Evolutionary conservation across 2,888 invertebrate genomes (phyloP), one percentile per base, ranked within the genome.

Genomic region (Dynastes grantii): DNA sequence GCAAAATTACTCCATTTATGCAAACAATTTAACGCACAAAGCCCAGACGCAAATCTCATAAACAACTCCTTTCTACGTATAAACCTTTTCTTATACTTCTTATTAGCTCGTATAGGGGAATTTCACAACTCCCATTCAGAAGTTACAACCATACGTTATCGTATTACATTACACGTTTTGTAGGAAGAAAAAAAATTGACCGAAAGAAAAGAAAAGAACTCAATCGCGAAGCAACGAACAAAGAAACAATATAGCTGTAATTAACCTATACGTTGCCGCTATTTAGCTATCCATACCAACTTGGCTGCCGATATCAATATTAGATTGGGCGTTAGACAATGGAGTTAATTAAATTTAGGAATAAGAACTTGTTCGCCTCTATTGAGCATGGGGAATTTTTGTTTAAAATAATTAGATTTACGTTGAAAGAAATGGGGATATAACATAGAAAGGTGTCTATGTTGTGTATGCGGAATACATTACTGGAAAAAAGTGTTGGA

Each of bases 191-290:
- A 55, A 16, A 55, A 5, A 13, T 55, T 55, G 8, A 16, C 6
- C 11, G 8, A 45, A 45, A 45, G 55, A n/a, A 55, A 55, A 55
- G 13, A 55, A 16, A 55, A 22, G 22, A 55, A 22, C 13, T 55
- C 37, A 37, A 65, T 29, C 45, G 45, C 45, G 8, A 29, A 29
- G 22, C 16, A 32, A 63, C 37, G 40, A 65, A 40, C 29, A 65
- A 65, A 37, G 32, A 40, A 32, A 65, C 65, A 65, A 65, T 65
- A 65, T 65, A 65, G 29, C 40, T 65, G 16, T 65, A 65, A 65
- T 65, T 65, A 65, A 65, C 65, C 16, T 65, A 37, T 55, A 16
- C 16, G 55, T 37, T 65, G 65, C 40, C 40, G 40, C 37, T 45
- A 55, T 9, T 16, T 55, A 16, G 16, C 55, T 55, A 22, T 37